A percentile compares a stretch with the other conserved stretches of the same genome.
Conservation (phyloP, 2,888 invertebrate species). For the Limnephilus rhombicus region DNA sequence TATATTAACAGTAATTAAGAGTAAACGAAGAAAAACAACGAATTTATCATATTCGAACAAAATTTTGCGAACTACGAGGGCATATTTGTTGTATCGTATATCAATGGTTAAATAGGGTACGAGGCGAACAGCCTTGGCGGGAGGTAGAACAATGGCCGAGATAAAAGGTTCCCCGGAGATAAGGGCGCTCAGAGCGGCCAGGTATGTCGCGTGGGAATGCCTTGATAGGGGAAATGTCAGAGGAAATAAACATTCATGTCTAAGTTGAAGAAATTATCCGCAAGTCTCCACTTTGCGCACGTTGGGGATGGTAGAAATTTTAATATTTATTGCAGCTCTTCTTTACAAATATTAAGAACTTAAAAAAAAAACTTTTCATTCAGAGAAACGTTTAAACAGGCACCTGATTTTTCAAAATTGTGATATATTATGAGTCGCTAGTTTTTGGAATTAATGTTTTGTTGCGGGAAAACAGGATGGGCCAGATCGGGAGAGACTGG, state of each 20-base stretch:
- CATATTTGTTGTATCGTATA: background rate
- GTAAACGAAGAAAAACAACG: too few species aligned
- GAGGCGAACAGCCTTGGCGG: background rate
- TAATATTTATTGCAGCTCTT: background rate
- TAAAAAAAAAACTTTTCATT: too few species aligned
- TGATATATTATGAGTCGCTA: too few species aligned
- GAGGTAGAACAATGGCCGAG: slow-evolving; percentile 13
- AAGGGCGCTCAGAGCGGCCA: slow-evolving; percentile 12
- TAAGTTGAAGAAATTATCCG: background rate
- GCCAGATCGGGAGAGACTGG: too few species aligned
- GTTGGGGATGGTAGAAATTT: background rate
- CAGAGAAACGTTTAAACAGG: background rate
- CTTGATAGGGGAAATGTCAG: slow-evolving; percentile 46
- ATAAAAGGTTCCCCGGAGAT: slow-evolving; percentile 24
- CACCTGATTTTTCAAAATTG: too few species aligned
- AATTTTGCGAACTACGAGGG: too few species aligned
- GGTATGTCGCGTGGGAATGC: slow-evolving; percentile 19
- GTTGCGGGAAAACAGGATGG: too few species aligned
- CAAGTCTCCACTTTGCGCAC: background rate
- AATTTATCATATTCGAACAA: too few species aligned
- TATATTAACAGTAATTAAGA: too few species aligned
- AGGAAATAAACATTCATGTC: slow-evolving; percentile 34
- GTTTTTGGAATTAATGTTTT: too few species aligned
- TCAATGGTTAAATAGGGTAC: background rate
- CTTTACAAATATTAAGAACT: background rate